Base-by-base conservation (phyloP, 1,140 invertebrate genomes). In the Globodera ellingtonae region DNA sequence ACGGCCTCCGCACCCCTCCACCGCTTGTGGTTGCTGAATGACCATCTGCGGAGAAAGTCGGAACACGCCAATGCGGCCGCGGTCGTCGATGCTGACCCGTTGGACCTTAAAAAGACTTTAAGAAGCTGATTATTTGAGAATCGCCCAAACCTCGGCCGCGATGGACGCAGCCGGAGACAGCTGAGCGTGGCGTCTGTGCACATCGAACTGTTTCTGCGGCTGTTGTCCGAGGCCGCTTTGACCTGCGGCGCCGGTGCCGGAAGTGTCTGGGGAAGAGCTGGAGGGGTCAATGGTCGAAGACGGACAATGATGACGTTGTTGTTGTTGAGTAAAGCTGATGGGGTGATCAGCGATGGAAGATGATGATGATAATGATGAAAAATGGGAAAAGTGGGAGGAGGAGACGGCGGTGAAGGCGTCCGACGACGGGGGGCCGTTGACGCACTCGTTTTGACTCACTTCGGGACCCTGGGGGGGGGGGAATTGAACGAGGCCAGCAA, bases 1-100 rank as follows among this genome's bases (percentile, higher is more conserved):
- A 52, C 56, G 56, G 56, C 56, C 9, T 59, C 5, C 15, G 56
- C 10, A 10, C 56, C 56, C 56, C 15, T 59, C 56, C 56, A 4
- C 56, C 56, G 15, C 56, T 18, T 59, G 9, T 59, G 10, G 56
- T 18, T 59, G 56, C 56, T 59, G 56, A 59, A 18, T 59, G 15
- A 18, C 56, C 56, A 59, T 59, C 18, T 18, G 56, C 10, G 56
- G 56, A 13, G 56, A 59, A 59, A 59, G 15, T 13, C 15, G 56
- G 18, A 59, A 15, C 18, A 15, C 18, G 56, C 56, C 56, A 59
- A 59, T 15, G 56, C 18, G 10, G 13, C 56, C 67, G 24, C 48
- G 65, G 50, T 77, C 75, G 48, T 77, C 75, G 69, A 77, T 77
- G 50, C 56, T 65, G 24, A 77, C 75, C 75, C 75, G 6, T 48